These are phyloP conservation scores for Blera fallax DNA, from an alignment of 2,888 invertebrate species.

Conservation along the genomic window DNA sequence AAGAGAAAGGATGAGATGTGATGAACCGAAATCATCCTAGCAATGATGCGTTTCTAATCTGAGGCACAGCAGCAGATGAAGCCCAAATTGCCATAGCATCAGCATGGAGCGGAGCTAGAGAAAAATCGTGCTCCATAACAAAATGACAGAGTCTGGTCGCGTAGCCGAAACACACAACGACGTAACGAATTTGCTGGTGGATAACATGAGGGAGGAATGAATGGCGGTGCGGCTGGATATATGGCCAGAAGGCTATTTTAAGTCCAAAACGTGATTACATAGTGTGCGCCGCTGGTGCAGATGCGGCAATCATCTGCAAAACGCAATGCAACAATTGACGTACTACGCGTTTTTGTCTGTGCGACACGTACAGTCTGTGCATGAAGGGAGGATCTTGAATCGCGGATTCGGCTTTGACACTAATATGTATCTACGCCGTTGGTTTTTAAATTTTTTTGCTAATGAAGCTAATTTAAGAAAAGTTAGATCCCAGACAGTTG, in stretches of 20 bases:
- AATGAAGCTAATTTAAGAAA: too few species aligned
- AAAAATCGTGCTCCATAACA: slow-evolving; percentile 61
- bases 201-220: slow-evolving; percentile 7
- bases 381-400: neutral
- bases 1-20: slow-evolving; percentile 19
- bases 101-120: neutral
- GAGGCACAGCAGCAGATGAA: slow-evolving; percentile 19
- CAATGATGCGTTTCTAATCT: slow-evolving; percentile 71
- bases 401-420: too few species aligned
- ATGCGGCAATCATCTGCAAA: slow-evolving; percentile 70
- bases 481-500: too few species aligned
- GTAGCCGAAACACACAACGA: slow-evolving; percentile 28
- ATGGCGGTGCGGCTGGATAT: slow-evolving; percentile 16
- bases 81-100: slow-evolving; percentile 37
- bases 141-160: slow-evolving; percentile 69
- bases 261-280: slow-evolving; percentile 68
- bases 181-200: slow-evolving; percentile 46
- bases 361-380: slow-evolving; percentile 28
- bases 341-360: slow-evolving; percentile 21
- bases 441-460: too few species aligned
- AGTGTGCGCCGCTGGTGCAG: slow-evolving; percentile 55
- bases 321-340: slow-evolving; percentile 63
- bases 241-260: slow-evolving; percentile 55
- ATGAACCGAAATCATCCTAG: slow-evolving; percentile 60
- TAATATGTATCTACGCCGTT: too few species aligned